A percentile compares a stretch with the other conserved stretches of the same genome.
Conservation (phyloP, 2,113 vertebrate genomes). For the Progne subis region DNA sequence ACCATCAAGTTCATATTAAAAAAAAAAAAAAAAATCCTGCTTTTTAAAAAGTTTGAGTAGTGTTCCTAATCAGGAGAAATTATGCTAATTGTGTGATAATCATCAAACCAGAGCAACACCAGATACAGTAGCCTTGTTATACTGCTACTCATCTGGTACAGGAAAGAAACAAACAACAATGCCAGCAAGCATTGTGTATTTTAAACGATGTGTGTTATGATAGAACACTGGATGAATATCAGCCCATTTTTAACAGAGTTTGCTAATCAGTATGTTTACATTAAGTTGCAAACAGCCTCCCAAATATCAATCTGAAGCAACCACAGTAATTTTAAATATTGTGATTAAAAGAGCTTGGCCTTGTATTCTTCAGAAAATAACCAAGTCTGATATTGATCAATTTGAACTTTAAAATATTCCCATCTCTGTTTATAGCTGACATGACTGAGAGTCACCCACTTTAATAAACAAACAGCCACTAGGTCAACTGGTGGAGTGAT, state of each 20-base stretch:
- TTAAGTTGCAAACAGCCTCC: slow-evolving; percentile 53
- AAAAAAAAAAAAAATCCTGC: background rate
- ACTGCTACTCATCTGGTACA: background rate
- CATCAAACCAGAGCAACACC: background rate
- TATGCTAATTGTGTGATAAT: background rate
- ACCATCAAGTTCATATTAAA: background rate
- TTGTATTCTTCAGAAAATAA: slow-evolving; percentile 65
- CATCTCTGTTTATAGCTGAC: slow-evolving; percentile 49
- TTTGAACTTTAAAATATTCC: slow-evolving; percentile 61
- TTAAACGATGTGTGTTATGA: background rate
- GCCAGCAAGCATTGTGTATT: background rate
- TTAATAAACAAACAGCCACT: slow-evolving; percentile 75
- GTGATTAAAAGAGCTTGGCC: slow-evolving; percentile 46
- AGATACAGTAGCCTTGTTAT: background rate
- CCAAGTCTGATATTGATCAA: slow-evolving; percentile 39
- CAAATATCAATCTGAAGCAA: slow-evolving; percentile 58
- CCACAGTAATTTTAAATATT: slow-evolving; percentile 57
- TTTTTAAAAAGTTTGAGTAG: background rate
- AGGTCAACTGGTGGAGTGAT: background rate
- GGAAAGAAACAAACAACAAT: background rate
- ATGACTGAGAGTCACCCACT: slow-evolving; percentile 71
- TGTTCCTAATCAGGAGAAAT: background rate
- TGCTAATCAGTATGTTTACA: slow-evolving; percentile 52
- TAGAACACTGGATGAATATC: background rate
- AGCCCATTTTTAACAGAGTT: slow-evolving; percentile 20